Evolutionary conservation across 37 sponge, comb jelly and placozoan genomes (phyloP), one percentile per base, ranked within the genome.

Genomic region (Ephydatia muelleri): DNA sequence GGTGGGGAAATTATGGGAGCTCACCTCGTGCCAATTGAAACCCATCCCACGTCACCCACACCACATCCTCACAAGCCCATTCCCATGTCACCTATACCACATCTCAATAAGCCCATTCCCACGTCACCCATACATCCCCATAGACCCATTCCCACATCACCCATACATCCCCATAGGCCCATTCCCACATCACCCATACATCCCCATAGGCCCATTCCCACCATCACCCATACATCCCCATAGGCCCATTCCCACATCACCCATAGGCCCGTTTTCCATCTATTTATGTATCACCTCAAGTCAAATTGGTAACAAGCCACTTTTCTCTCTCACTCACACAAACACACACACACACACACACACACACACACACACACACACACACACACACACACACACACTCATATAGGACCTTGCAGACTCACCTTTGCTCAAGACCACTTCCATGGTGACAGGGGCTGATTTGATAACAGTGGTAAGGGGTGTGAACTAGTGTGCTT

Each of bases 381-480:
- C 3, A 3, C 43, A 43, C 43, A 43, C 3, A 43, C 43, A 3
- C 57, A 57, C 57, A 57, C 57, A 13, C 57, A 13, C 57, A 13
- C 57, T 19, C 57, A 57, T 14, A 57, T 21, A 57, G 57, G 57
- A 57, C 16, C 57, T 57, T 57, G 57, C 57, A 57, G 19, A 14
- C 9, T 21, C 57, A 13, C 19, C 57, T 57, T 57, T 21, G 16
- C 57, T 57, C 57, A 57, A 57, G 19, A 57, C 19, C 76, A 13
- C 70, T 80, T 67, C 64, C 68, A 77, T 38, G 30, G 57, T 82
- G 34, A 65, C 84, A 2, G 90, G 90, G 8, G 90, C 90, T 26
- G 90, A 57, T 14, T 65, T 49, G 14, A 85, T 90, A 48, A 80
- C 80, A 43, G 90, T 90, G 77, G 89, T 88, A n/a, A 65, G 85